These are phyloP conservation scores for Oscheius onirici DNA, from an alignment of 2,888 invertebrate genomes.

Conservation along the genomic window DNA sequence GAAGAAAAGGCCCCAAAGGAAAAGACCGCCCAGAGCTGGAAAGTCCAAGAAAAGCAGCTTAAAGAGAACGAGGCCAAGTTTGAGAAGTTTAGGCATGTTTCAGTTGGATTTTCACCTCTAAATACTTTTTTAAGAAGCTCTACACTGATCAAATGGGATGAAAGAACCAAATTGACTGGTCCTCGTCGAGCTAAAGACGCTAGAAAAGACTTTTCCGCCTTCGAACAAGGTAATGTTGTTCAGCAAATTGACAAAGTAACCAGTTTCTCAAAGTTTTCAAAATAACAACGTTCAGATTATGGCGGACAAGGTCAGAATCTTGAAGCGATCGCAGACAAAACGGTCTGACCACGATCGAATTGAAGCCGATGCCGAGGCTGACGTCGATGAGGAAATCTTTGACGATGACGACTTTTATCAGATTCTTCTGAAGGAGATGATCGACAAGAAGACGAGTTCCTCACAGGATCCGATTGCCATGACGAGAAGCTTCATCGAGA, in stretches of 20 bases:
- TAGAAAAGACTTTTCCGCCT: conserved; percentile 75
- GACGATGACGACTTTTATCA: conserved; percentile 98
- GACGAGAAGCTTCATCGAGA: conserved; percentile 87
- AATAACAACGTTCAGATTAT: conserved; percentile 76
- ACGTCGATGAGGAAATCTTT: conserved; percentile 78
- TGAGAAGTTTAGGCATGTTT: conserved; percentile 42
- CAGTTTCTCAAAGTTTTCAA: background rate
- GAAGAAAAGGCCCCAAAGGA: conserved; percentile 33
- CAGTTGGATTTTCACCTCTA: background rate
- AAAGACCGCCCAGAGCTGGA: conserved; percentile 9
- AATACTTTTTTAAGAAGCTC: conserved; percentile 77
- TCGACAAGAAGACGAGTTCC: conserved; percentile 84
- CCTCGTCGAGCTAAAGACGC: conserved; percentile 78
- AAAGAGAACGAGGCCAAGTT: conserved; percentile 32
- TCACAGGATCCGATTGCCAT: conserved; percentile 84
- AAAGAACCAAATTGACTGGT: conserved; percentile 82
- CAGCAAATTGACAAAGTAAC: conserved; percentile 84
- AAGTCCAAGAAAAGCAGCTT: conserved; percentile 9
- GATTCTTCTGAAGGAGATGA: conserved; percentile 87
- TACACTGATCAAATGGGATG: conserved; percentile 92
- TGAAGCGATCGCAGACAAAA: conserved; percentile 83
- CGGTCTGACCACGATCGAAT: conserved; percentile 81
- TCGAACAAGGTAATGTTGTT: conserved; percentile 75
- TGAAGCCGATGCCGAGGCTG: conserved; percentile 73
- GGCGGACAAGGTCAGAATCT: conserved; percentile 81